These are phyloP conservation scores for Heteractis magnifica DNA, from an alignment of 92 coral and sea anemone species.

Conservation along the genomic window DNA sequence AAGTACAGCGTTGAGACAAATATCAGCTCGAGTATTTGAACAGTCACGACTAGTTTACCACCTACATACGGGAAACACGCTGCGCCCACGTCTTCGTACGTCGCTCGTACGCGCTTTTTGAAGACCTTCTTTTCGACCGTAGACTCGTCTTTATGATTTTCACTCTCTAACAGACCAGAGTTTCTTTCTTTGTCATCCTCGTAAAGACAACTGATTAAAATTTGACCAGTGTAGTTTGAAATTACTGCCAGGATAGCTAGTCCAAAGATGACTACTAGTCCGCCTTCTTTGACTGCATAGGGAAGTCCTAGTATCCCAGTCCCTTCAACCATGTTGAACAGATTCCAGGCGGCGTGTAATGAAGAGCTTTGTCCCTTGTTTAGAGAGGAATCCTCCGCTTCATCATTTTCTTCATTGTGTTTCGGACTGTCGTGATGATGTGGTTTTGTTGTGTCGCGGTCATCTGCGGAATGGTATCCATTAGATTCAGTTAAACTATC, in stretches of 20 bases:
- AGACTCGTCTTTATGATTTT: not conserved
- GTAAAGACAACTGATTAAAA: constrained; percentile 46
- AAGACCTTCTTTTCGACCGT: not conserved
- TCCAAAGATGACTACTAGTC: constrained; percentile 44
- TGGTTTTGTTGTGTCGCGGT: not conserved
- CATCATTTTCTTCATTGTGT: not conserved
- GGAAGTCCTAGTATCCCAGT: constrained; percentile 54
- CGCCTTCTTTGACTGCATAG: constrained; percentile 54
- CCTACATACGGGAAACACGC: constrained; percentile 51
- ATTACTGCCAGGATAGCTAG: constrained; percentile 41
- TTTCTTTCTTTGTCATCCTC: constrained; percentile 9
- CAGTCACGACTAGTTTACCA: constrained; percentile 46
- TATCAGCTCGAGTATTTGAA: constrained; percentile 45
- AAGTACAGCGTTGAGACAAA: constrained; percentile 61
- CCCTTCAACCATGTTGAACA: constrained; percentile 56
- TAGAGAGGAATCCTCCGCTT: too few species aligned
- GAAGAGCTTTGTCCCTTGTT: constrained; percentile 19
- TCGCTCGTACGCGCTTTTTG: constrained; percentile 32
- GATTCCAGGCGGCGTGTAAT: constrained; percentile 56
- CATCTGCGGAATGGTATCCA: not conserved
- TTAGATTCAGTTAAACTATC: not conserved
- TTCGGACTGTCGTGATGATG: not conserved
- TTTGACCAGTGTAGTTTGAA: constrained; percentile 62
- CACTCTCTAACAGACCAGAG: not conserved
- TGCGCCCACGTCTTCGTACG: constrained; percentile 57